Conservation (phyloP, 2,113 vertebrate species). For the Gymnocephalus cernua region DNA sequence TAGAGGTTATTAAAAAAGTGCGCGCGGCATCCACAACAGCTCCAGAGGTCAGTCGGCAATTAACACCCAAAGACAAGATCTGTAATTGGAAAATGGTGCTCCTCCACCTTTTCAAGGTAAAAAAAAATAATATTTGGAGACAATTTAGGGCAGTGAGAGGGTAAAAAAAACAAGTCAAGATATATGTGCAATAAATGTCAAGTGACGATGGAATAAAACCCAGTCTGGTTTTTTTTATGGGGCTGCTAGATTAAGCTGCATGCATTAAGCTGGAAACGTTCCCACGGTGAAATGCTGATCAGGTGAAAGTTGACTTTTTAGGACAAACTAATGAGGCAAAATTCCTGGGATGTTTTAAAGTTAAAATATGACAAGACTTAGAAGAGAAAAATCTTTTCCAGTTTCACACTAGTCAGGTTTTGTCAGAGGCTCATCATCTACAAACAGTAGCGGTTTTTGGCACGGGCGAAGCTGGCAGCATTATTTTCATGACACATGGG, state of each 20-base stretch:
- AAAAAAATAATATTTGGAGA: conserved; percentile 42
- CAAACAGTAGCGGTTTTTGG: no score
- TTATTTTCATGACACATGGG: no score
- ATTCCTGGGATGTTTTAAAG: neutral
- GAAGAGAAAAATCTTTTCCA: neutral
- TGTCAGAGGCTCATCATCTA: neutral
- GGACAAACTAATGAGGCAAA: conserved; percentile 10
- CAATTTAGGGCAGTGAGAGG: conserved; percentile 27
- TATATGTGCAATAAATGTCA: conserved; percentile 66
- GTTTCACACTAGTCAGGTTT: neutral
- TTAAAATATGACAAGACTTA: neutral
- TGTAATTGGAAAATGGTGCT: conserved; percentile 71
- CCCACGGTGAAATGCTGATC: conserved; percentile 18
- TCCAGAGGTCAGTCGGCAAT: conserved; percentile 70
- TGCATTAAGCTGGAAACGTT: conserved; percentile 3
- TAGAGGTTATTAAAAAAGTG: conserved; percentile 66
- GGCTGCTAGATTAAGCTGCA: neutral
- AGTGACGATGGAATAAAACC: conserved; percentile 49
- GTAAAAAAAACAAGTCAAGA: conserved; percentile 39
- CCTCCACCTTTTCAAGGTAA: conserved; percentile 42
- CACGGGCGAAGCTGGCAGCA: no score
- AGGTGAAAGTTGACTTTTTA: conserved; percentile 24
- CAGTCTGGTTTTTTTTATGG: conserved; percentile 27
- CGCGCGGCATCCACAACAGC: conserved; percentile 43
- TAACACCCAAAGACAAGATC: conserved; percentile 72